These are phyloP conservation scores for Ryuthela nishihirai DNA, from an alignment of 2,888 invertebrate genomes.

Conservation along the genomic window DNA sequence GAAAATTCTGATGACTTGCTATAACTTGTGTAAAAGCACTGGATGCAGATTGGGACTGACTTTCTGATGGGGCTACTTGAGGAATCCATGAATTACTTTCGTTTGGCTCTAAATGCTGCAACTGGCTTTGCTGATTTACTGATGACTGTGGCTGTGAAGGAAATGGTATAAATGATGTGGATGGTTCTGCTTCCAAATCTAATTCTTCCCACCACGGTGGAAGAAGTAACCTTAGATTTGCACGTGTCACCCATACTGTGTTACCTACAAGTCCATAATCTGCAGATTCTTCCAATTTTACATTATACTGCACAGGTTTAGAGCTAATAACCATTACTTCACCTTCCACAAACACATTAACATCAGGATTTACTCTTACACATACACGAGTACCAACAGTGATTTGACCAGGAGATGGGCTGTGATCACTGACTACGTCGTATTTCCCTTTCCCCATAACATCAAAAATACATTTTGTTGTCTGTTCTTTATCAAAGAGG, in stretches of 20 bases:
- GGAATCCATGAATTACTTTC: constrained; percentile 23
- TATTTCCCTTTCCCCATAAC: constrained; percentile 31
- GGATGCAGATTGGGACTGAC: constrained; percentile 17
- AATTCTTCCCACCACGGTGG: constrained; percentile 98
- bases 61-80: constrained; percentile 12
- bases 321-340: constrained; percentile 66
- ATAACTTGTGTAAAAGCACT: constrained; percentile 36
- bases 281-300: constrained; percentile 54
- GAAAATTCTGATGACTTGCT: constrained; percentile 27
- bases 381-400: constrained; percentile 75
- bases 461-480: constrained; percentile 24
- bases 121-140: constrained; percentile 11
- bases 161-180: constrained; percentile 63
- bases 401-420: constrained; percentile 73
- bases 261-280: constrained; percentile 17
- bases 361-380: constrained; percentile 57
- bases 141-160: constrained; percentile 18
- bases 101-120: constrained; percentile 14
- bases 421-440: constrained; percentile 64
- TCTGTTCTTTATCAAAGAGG: constrained; percentile 34
- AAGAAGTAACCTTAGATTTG: constrained; percentile 81
- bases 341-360: constrained; percentile 76
- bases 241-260: constrained; percentile 69
- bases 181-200: constrained; percentile 58
- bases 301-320: constrained; percentile 65